A percentile compares a stretch with the other conserved stretches of the same genome.
Conservation (phyloP, 2,888 invertebrate species). For the Coremacera marginata region DNA sequence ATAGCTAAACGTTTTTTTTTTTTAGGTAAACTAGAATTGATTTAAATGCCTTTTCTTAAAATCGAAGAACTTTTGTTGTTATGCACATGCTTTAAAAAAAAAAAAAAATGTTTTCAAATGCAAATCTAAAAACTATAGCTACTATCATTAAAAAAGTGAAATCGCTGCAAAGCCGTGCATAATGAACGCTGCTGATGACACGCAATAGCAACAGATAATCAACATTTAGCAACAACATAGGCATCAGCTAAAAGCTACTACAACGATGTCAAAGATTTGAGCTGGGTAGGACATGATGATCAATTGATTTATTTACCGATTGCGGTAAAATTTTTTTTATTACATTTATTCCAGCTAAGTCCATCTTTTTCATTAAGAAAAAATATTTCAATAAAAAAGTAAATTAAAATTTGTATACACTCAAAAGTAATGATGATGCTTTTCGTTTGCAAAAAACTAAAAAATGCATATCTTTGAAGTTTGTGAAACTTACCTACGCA, state of each 20-base stretch:
- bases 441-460: conserved; percentile 20
- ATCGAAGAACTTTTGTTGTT: too few relatives aligned
- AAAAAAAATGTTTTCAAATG: background rate
- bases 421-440: conserved; percentile 19
- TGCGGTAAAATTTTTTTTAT: conserved; percentile 44
- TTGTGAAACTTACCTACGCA: conserved; percentile 78
- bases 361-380: conserved; percentile 47
- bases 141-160: background rate
- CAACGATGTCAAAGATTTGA: conserved; percentile 1
- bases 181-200: background rate
- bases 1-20: too few relatives aligned
- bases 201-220: background rate
- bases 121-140: background rate
- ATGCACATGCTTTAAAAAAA: too few relatives aligned
- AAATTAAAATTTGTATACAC: conserved; percentile 23
- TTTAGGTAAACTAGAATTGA: too few relatives aligned
- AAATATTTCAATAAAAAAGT: conserved; percentile 32
- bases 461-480: background rate
- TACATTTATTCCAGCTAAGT: conserved; percentile 51
- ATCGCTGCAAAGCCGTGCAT: background rate
- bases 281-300: conserved; percentile 1
- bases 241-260: background rate
- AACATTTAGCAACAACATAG: background rate
- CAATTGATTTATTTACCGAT: conserved; percentile 50
- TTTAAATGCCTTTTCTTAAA: too few relatives aligned